Evolutionary conservation across 92 coral and sea anemone species (phyloP), one percentile per base, ranked within the genome.

Genomic region (Palythoa caribaeorum): DNA sequence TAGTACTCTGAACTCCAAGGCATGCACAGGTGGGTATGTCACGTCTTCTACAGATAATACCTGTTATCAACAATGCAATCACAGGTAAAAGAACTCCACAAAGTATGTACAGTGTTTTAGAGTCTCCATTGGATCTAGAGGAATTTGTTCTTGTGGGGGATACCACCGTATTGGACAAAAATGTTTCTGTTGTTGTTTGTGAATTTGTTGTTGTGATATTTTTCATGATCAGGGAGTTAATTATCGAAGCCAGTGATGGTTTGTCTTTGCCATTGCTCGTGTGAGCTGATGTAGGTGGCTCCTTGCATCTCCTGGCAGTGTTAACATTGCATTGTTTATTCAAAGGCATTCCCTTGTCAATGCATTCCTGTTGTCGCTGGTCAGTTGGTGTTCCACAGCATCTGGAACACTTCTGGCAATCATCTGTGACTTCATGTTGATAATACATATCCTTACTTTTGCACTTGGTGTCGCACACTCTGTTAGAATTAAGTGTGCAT

Each of bases 341-440:
- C 11, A 16, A 9, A 1, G 94, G 91, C 94, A 95, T 87, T 35
- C 92, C 92, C 74, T 91, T 89, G 40, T 78, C 90, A 1, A 73
- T 71, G 69, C 98, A 95, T 76, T 91, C 94, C 36, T 79, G 47
- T 53, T 86, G 74, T 19, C 38, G 77, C 3, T 84, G 81, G 84
- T 93, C 96, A 8, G 76, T 14, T 0, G 84, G 60, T 69, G 90
- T 94, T 16, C 93, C 92, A 86, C 98, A 95, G 84, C 98, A 95
- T 40, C 40, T 87, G 2, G 98, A 93, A 74, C 98, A 95, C 21
- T 87, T 83, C 63, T 89, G 90, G 59, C 98, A 95, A 48, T 65
- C 53, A 37, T 55, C 47, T 39, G 7, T 69, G 37, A 14, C 14
- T 0, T 70, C 89, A 39, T 39, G 38, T 54, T 93, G 90, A 69